phyloP scores from a whole-genome alignment of 2,888 invertebrate species.

The Myopa testacea region DNA sequence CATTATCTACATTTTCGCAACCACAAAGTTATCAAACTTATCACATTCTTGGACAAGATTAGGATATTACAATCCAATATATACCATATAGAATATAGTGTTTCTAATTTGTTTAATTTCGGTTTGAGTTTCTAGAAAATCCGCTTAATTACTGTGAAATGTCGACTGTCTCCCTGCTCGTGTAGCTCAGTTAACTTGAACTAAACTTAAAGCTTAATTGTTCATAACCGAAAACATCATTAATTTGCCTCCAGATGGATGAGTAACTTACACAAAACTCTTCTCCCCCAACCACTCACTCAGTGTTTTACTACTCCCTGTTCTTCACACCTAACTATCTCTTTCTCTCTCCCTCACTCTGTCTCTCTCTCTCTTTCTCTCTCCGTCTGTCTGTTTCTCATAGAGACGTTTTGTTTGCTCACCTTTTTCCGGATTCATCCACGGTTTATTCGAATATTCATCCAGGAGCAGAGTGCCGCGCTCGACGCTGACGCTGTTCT shows the following conservation, averaged over 20 bases:
- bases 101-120: neutral
- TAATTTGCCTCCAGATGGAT: neutral
- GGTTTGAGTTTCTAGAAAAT: neutral
- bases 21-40: too few relatives aligned
- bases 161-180: conserved; percentile 4
- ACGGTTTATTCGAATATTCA: conserved; percentile 86
- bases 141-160: neutral
- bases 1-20: too few relatives aligned
- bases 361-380: too few relatives aligned
- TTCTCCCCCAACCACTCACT: neutral
- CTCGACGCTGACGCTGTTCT: conserved; percentile 77
- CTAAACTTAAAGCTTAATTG: conserved; percentile 28
- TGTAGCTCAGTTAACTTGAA: conserved; percentile 14
- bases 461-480: conserved; percentile 78
- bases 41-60: too few relatives aligned
- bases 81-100: too few relatives aligned
- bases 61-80: too few relatives aligned
- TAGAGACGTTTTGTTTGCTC: conserved; percentile 50
- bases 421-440: conserved; percentile 86
- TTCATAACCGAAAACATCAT: conserved; percentile 32
- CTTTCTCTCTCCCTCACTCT: too few relatives aligned
- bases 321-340: too few relatives aligned
- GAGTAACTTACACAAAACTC: neutral
- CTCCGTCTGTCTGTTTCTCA: too few relatives aligned
- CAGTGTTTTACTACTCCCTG: neutral